Evolutionary conservation across 2,888 invertebrate genomes (phyloP).

Genomic region (Protonemura montana): DNA sequence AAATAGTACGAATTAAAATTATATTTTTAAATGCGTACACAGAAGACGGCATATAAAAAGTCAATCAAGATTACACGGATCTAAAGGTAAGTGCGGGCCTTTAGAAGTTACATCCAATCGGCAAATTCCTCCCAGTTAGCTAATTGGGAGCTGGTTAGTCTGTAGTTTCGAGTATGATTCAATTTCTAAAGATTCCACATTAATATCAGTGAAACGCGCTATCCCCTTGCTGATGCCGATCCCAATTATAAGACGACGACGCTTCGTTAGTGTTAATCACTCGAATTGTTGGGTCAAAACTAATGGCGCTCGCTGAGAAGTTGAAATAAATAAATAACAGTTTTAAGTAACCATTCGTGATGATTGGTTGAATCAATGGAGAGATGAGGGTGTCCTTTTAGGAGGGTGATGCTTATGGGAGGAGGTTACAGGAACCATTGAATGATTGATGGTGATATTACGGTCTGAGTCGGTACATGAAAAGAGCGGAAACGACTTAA

Average conservation of each 20-base stretch:
- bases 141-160: background rate
- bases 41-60: no score
- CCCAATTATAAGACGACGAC: constrained; percentile 15
- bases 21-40: no score
- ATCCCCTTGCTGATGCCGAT: background rate
- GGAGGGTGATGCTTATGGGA: background rate
- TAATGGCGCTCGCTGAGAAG: constrained; percentile 27
- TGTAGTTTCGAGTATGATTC: background rate
- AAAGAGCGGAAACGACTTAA: constrained; percentile 19
- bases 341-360: background rate
- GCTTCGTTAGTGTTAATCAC: background rate
- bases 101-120: background rate
- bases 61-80: no score
- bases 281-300: background rate
- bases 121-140: background rate
- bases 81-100: background rate
- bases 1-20: no score
- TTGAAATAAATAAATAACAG: constrained; percentile 16
- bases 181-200: background rate
- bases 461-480: background rate
- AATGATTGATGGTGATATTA: background rate
- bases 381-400: background rate
- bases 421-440: background rate
- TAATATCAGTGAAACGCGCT: background rate
- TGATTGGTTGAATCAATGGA: constrained; percentile 16